These are phyloP conservation scores for Micrastur ruficollis DNA, from an alignment of 2,797 vertebrate genomes.

Conservation along the genomic window DNA sequence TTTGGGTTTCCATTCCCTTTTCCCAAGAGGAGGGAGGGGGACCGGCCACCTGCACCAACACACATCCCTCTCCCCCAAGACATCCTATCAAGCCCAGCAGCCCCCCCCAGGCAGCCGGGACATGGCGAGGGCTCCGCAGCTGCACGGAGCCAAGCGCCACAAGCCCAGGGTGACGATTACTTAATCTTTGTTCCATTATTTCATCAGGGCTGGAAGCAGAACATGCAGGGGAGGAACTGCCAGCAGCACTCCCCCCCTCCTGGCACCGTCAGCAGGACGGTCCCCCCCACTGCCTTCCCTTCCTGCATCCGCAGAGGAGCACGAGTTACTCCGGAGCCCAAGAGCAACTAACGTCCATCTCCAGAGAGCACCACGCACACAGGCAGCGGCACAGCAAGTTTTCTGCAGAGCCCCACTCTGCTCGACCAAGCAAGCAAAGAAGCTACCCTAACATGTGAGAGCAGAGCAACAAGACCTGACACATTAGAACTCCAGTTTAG, in stretches of 20 bases:
- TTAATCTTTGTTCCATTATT: conserved; percentile 56
- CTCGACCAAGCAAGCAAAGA: background rate
- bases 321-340: fast-evolving
- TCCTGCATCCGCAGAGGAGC: background rate
- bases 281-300: background rate
- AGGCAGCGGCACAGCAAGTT: background rate
- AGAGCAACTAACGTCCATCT: fast-evolving
- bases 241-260: background rate
- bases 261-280: background rate
- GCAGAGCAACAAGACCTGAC: background rate
- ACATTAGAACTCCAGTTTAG: background rate
- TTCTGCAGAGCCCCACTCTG: background rate
- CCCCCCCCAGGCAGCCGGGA: background rate
- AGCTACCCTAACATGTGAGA: fast-evolving
- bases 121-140: background rate
- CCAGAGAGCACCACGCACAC: background rate
- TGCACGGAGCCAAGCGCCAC: background rate
- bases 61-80: background rate
- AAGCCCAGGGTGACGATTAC: background rate
- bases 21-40: background rate
- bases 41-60: background rate
- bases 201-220: conserved; percentile 14
- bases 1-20: background rate
- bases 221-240: background rate
- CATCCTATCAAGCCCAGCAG: background rate